Conservation (phyloP, 2,888 invertebrate species). For the Scaptomyza reducta region DNA sequence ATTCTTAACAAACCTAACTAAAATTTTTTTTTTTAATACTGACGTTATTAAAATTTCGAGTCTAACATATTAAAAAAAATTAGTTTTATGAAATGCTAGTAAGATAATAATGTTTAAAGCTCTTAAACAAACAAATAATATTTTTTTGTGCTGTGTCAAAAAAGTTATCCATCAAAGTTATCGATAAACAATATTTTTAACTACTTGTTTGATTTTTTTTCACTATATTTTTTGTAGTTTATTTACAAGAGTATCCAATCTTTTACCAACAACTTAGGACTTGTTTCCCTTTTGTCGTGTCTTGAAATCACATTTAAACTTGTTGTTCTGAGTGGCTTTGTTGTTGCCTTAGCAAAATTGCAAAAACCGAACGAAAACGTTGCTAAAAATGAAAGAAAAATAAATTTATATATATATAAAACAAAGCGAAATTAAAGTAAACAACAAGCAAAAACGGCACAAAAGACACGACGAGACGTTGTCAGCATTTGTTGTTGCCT, state of each 20-base stretch:
- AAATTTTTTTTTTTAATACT: too few relatives aligned
- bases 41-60: too few relatives aligned
- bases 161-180: too few relatives aligned
- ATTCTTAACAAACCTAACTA: too few relatives aligned
- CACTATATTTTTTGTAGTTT: too few relatives aligned
- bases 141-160: too few relatives aligned
- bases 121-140: too few relatives aligned
- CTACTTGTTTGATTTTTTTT: too few relatives aligned
- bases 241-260: conserved; percentile 4
- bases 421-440: conserved; percentile 59
- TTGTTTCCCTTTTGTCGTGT: conserved; percentile 14
- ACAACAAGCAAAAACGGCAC: conserved; percentile 57
- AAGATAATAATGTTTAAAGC: too few relatives aligned
- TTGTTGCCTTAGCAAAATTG: conserved; percentile 50
- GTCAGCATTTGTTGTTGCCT: conserved; percentile 58
- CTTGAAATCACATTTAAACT: conserved; percentile 49
- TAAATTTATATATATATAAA: conserved; percentile 30
- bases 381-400: conserved; percentile 43
- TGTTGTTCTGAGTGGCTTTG: conserved; percentile 24
- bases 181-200: too few relatives aligned
- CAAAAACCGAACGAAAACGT: conserved; percentile 41
- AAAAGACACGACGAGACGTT: conserved; percentile 60
- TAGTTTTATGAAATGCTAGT: too few relatives aligned
- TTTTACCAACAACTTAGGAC: conserved; percentile 1
- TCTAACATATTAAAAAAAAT: too few relatives aligned